Conservation (phyloP, 2,888 invertebrate genomes). For the Limnephilus rhombicus region DNA sequence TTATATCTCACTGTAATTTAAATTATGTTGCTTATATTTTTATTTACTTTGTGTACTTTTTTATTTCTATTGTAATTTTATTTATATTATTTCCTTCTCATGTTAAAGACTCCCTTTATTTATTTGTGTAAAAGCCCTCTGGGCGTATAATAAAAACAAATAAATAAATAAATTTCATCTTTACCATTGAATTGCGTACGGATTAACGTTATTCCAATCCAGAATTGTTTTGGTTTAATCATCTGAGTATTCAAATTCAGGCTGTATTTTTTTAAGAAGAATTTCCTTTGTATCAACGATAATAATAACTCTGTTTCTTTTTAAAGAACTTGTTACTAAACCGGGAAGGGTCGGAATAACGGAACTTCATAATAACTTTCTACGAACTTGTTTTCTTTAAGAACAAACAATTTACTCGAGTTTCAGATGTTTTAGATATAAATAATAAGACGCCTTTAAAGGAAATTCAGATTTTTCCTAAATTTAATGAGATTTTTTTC, state of each 20-base stretch:
- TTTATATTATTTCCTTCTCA: no score
- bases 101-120: no score
- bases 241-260: neutral
- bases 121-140: no score
- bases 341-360: neutral
- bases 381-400: neutral
- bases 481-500: slow-evolving; percentile 20
- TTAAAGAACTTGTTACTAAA: slow-evolving; percentile 6
- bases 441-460: slow-evolving; percentile 8
- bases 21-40: no score
- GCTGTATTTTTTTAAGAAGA: neutral
- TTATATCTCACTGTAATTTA: no score
- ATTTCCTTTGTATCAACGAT: neutral
- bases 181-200: no score
- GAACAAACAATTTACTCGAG: slow-evolving; percentile 32
- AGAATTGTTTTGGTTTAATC: neutral
- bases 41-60: no score
- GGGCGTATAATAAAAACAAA: no score
- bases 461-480: neutral
- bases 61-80: no score
- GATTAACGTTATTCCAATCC: neutral
- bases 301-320: slow-evolving; percentile 16
- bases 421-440: slow-evolving; percentile 28
- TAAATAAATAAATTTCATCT: no score
- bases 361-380: slow-evolving; percentile 11